Evolutionary conservation across 1,140 invertebrate species (phyloP).

Genomic region (Orius insidiosus): DNA sequence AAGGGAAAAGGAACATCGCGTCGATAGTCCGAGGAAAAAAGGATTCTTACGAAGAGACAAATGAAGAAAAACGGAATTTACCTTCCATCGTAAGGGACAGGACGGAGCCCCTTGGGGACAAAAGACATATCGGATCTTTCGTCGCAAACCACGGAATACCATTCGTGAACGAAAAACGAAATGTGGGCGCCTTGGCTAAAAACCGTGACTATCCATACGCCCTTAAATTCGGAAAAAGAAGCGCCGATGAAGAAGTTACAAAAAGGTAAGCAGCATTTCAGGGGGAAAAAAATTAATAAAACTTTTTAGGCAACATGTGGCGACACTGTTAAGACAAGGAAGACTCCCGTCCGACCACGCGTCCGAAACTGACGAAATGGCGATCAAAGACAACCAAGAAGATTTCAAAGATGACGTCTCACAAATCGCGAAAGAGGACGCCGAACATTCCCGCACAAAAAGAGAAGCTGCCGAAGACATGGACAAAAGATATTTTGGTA

Average conservation of each 20-base stretch:
- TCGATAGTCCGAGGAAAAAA: conserved; percentile 17
- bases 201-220: conserved; percentile 14
- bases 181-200: conserved; percentile 14
- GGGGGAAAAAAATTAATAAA: conserved; percentile 1
- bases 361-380: conserved; percentile 5
- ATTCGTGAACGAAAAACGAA: conserved; percentile 15
- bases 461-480: conserved; percentile 17
- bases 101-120: conserved; percentile 15
- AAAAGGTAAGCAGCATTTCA: conserved; percentile 8
- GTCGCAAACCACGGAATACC: conserved; percentile 15
- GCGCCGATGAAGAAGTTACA: conserved; percentile 10
- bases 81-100: conserved; percentile 18
- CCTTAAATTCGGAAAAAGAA: conserved; percentile 12
- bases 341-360: conserved; percentile 14
- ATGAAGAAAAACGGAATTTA: conserved; percentile 19
- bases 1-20: conserved; percentile 18
- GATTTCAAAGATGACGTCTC: not conserved
- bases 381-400: conserved; percentile 10
- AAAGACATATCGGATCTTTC: conserved; percentile 16
- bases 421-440: conserved; percentile 4
- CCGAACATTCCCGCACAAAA: conserved; percentile 14
- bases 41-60: conserved; percentile 11
- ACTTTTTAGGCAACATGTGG: conserved; percentile 15
- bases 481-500: conserved; percentile 20
- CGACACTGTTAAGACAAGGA: conserved; percentile 18